Evolutionary conservation across 2,888 invertebrate species (phyloP), one percentile per base, ranked within the genome.

Genomic region (Branchipolynoe longqiensis): DNA sequence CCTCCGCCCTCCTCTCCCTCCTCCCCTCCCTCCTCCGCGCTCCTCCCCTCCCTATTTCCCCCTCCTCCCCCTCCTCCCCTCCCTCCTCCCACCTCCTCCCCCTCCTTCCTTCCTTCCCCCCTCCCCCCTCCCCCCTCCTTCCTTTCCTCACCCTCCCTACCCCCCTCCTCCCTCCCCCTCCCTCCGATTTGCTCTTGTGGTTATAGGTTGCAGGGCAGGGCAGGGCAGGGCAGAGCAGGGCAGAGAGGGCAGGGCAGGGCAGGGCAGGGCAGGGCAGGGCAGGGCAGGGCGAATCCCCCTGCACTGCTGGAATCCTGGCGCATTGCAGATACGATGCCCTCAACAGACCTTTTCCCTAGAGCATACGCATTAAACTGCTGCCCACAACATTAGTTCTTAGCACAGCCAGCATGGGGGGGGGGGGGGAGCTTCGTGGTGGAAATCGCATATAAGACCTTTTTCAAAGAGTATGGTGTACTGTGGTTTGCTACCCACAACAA

Each of bases 211-310:
- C 62, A 81, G 58, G 82, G 82, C 82, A 81, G 82, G 82, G 82
- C 82, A 81, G 82, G 82, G 82, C 82, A 81, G 82, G 56, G 82
- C 82, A 81, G 82, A 56, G 82, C 82, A 81, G 82, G 82, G 82
- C 82, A 81, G 56, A 56, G 8, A 59, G 82, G 82, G 82, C 82
- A 81, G 25, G 82, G 82, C 82, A 81, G 82, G 82, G 82, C 58
- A 59, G 82, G 82, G 82, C 82, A 78, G 78, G 78, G 78, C 78
- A 78, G 78, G 41, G 78, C 78, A 78, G 78, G 78, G 78, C 78
- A 82, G 82, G 62, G 62, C 28, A 25, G 62, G 62, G 56, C n/a
- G n/a, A n/a, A n/a, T n/a, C n/a, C n/a, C n/a, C n/a, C n/a, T n/a
- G n/a, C n/a, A n/a, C n/a, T n/a, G n/a, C n/a, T n/a, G n/a, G n/a